Percentiles rank a stretch among this genome's conserved stretches.
Evolutionary conservation across 2,113 vertebrate genomes (phyloP).

Genomic region (Siniperca chuatsi): DNA sequence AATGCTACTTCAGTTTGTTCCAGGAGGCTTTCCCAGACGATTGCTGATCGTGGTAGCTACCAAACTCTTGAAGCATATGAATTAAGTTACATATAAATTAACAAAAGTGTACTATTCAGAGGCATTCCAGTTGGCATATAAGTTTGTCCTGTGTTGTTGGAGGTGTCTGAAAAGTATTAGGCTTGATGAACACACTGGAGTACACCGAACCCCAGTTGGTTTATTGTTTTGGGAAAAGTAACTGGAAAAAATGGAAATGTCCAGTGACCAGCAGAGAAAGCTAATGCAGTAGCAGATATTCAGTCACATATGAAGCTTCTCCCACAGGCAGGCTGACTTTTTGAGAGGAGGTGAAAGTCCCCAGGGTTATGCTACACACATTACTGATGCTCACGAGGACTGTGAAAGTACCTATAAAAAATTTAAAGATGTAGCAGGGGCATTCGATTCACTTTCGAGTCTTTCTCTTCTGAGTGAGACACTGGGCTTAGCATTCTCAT

Average conservation of each 20-base stretch:
- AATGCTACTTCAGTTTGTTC: background rate
- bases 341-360: background rate
- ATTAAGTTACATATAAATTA: too few relatives aligned
- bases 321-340: background rate
- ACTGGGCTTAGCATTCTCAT: rapidly evolving
- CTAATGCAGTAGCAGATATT: background rate
- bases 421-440: background rate
- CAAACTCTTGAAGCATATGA: too few relatives aligned
- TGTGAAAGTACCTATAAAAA: background rate
- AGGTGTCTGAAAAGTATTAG: background rate
- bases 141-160: background rate
- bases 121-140: background rate
- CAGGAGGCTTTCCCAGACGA: too few relatives aligned
- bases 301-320: background rate
- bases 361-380: rapidly evolving
- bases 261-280: background rate
- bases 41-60: too few relatives aligned
- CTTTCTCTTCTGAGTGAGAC: background rate
- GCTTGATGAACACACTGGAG: too few relatives aligned
- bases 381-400: background rate
- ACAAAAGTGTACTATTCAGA: too few relatives aligned
- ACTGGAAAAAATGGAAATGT: background rate
- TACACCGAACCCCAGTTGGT: background rate
- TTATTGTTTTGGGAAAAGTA: background rate
- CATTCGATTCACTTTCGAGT: background rate